These are phyloP conservation scores for Acrocyrtus sp. DNA, from an alignment of 2,888 invertebrate genomes.

Conservation along the genomic window DNA sequence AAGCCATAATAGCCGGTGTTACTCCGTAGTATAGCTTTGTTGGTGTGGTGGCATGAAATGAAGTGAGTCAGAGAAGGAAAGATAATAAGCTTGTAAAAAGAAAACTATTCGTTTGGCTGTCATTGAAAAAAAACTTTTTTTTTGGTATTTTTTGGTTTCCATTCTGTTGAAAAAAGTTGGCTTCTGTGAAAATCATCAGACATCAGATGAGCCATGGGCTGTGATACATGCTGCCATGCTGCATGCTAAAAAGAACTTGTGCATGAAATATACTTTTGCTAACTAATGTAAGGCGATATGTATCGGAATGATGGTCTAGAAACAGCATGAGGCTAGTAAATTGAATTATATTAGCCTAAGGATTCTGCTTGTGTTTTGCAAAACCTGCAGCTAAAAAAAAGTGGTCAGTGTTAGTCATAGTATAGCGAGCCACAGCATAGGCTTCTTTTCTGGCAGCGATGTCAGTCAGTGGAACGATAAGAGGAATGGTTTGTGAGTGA, in stretches of 20 bases:
- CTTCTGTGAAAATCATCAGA: conserved; percentile 43
- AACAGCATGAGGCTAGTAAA: neutral
- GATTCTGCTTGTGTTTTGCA: neutral
- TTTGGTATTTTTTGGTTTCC: neutral
- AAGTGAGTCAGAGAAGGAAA: neutral
- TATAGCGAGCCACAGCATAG: no score
- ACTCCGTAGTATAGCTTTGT: neutral
- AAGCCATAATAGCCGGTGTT: neutral
- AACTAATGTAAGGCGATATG: neutral
- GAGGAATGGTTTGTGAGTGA: conserved; percentile 13
- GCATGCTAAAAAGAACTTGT: neutral
- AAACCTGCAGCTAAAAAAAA: no score
- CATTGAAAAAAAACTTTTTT: conserved; percentile 26
- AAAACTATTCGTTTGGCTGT: conserved; percentile 14
- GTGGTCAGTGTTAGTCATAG: neutral
- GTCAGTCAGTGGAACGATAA: conserved; percentile 50
- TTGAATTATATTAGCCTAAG: neutral
- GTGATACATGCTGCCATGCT: no score
- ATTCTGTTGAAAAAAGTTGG: neutral
- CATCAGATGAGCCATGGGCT: neutral
- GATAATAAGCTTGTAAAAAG: neutral
- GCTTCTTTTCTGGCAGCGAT: neutral
- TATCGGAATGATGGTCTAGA: neutral
- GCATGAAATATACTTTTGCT: no score
- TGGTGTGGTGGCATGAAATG: neutral